Evolutionary conservation across 2,888 invertebrate genomes (phyloP).

Genomic region (Eupithecia exiguata): DNA sequence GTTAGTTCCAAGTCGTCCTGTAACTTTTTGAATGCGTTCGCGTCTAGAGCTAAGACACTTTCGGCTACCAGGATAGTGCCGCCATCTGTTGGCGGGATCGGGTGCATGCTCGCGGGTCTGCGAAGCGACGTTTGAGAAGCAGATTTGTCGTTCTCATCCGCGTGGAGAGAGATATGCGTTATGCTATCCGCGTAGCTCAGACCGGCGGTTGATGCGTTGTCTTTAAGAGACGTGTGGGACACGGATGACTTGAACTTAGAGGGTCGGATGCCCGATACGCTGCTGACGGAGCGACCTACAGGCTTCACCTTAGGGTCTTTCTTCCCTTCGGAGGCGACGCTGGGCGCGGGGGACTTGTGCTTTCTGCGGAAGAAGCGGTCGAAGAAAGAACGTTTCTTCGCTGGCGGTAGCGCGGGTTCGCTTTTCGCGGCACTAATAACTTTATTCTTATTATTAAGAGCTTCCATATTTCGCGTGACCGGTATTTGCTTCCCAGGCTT

Average conservation of each 20-base stretch:
- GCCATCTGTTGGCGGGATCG: conserved; percentile 79
- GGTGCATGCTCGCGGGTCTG: conserved; percentile 61
- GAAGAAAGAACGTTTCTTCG: conserved; percentile 78
- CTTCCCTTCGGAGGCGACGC: conserved; percentile 69
- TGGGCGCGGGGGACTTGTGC: conserved; percentile 77
- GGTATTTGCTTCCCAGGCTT: conserved; percentile 71
- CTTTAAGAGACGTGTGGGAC: conserved; percentile 75
- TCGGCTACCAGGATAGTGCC: conserved; percentile 85
- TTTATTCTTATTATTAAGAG: conserved; percentile 52
- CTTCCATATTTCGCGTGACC: conserved; percentile 59
- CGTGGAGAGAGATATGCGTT: conserved; percentile 87
- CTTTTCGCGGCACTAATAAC: conserved; percentile 64
- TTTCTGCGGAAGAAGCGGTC: conserved; percentile 75
- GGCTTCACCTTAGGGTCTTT: conserved; percentile 68
- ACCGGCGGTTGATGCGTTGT: conserved; percentile 69
- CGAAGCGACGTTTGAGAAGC: conserved; percentile 65
- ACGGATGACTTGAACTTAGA: conserved; percentile 73
- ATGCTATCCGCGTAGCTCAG: conserved; percentile 84
- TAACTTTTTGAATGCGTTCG: conserved; percentile 68
- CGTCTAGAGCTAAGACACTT: conserved; percentile 77
- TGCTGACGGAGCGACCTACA: conserved; percentile 85
- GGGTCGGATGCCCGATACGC: conserved; percentile 84
- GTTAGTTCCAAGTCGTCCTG: conserved; percentile 88
- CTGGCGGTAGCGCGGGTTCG: conserved; percentile 76
- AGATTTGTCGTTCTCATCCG: conserved; percentile 73